These are phyloP conservation scores for Daubentonia madagascariensis DNA, from an alignment of 2,113 vertebrate species.

Conservation along the genomic window DNA sequence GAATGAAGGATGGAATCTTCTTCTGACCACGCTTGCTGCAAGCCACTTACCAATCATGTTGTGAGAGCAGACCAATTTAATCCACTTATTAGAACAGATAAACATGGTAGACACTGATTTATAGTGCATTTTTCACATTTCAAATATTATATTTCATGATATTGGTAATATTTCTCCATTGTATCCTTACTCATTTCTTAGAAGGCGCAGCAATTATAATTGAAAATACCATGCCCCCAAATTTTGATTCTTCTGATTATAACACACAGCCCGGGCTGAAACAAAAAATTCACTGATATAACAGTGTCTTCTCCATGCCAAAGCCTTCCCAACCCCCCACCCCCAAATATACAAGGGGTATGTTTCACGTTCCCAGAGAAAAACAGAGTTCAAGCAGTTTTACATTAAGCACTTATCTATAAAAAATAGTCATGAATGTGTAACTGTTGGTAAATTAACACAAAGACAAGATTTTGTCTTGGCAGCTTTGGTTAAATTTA, in stretches of 20 bases:
- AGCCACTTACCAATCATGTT: not conserved
- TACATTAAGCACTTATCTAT: not conserved
- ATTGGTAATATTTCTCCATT: not conserved
- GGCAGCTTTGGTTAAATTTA: not conserved
- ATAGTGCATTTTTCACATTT: not conserved
- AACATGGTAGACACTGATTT: not conserved
- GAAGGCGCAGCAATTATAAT: not conserved
- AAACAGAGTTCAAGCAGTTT: not conserved
- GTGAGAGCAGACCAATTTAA: not conserved
- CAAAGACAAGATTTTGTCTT: not conserved
- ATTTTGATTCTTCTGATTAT: not conserved
- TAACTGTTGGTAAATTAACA: not conserved
- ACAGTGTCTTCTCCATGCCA: not conserved
- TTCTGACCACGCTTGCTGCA: not conserved
- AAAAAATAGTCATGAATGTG: not conserved
- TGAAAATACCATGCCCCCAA: not conserved
- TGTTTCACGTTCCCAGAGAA: not conserved
- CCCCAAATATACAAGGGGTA: not conserved
- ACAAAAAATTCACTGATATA: not conserved
- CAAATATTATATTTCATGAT: not conserved
- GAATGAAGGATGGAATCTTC: not conserved
- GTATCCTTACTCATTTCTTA: not conserved
- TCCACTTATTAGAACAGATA: not conserved
- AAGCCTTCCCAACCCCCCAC: rapidly evolving
- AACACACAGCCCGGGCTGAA: not conserved